phyloP scores from a whole-genome alignment of 2,113 vertebrate species.

The Xyliphius kryptos region DNA sequence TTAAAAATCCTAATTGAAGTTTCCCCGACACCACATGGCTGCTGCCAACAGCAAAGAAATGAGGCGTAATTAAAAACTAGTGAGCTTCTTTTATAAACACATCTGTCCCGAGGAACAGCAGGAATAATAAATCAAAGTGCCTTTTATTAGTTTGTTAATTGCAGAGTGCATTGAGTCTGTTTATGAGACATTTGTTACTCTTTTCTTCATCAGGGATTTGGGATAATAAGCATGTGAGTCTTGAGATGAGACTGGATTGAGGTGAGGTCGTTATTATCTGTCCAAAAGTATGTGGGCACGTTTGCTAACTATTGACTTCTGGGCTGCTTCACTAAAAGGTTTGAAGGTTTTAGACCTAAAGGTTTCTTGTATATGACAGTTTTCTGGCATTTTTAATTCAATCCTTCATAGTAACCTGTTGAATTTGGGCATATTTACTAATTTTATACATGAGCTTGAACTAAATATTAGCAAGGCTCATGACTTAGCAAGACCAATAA shows the following conservation, averaged over 20 bases:
- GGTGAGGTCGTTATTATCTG: conserved; percentile 3
- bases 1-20: not conserved
- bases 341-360: too few relatives aligned
- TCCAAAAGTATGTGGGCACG: not conserved
- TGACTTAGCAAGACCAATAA: too few relatives aligned
- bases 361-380: too few relatives aligned
- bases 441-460: too few relatives aligned
- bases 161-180: not conserved
- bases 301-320: too few relatives aligned
- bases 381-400: too few relatives aligned
- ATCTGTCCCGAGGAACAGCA: conserved; percentile 1
- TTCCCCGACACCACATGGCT: not conserved
- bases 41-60: not conserved
- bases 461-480: too few relatives aligned
- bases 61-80: conserved; percentile 27
- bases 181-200: conserved; percentile 10
- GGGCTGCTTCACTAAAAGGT: too few relatives aligned
- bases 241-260: not conserved
- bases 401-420: too few relatives aligned
- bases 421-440: too few relatives aligned
- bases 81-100: conserved; percentile 4
- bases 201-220: not conserved
- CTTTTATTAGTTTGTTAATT: conserved; percentile 17
- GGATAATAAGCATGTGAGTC: not conserved
- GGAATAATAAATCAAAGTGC: conserved; percentile 25